These are phyloP conservation scores for Chamaedrilus cognettii DNA, from an alignment of 2,888 invertebrate species.

Conservation along the genomic window DNA sequence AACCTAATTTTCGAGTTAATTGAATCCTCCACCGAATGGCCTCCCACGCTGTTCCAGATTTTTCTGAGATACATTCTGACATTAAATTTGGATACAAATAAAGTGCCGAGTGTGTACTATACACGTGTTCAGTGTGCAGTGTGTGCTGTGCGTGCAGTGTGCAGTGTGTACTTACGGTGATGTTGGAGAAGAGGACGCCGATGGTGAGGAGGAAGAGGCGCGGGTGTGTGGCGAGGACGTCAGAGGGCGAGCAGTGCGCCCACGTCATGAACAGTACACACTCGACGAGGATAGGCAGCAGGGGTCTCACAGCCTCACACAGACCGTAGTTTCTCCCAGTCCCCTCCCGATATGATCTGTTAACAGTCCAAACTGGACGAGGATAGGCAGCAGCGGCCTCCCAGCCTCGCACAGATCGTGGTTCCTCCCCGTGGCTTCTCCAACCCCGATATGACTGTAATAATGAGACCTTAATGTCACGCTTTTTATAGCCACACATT, in stretches of 20 bases:
- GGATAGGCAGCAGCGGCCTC: slow-evolving; percentile 69
- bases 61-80: background rate
- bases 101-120: background rate
- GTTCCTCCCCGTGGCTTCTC: slow-evolving; percentile 75
- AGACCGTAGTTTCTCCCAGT: slow-evolving; percentile 76
- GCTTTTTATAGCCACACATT: too few relatives aligned
- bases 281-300: slow-evolving; percentile 76
- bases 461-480: too few relatives aligned
- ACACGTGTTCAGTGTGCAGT: background rate
- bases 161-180: slow-evolving; percentile 87
- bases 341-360: slow-evolving; percentile 77
- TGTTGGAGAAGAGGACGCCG: slow-evolving; percentile 95
- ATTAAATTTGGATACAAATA: background rate
- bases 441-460: background rate
- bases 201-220: slow-evolving; percentile 82
- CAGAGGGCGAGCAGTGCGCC: slow-evolving; percentile 75
- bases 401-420: slow-evolving; percentile 77
- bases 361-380: slow-evolving; percentile 27
- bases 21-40: too few relatives aligned
- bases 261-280: slow-evolving; percentile 77
- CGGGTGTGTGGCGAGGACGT: slow-evolving; percentile 79
- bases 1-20: too few relatives aligned
- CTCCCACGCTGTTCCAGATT: background rate
- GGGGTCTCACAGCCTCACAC: slow-evolving; percentile 84
- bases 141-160: background rate